Conservation (phyloP, 1,140 invertebrate species). For the Leptoteleia sp. region DNA sequence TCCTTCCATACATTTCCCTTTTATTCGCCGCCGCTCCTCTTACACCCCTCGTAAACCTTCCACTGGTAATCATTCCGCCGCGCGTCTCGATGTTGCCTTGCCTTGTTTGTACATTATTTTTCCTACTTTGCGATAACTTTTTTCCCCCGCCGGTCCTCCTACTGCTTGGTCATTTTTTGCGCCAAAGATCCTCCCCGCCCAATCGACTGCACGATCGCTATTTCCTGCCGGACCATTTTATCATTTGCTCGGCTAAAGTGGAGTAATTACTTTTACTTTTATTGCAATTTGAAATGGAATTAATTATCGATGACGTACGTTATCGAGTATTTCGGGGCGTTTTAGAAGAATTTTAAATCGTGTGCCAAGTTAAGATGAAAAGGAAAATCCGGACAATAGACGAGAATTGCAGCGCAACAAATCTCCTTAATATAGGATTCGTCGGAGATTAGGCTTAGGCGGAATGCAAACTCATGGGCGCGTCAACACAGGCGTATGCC, state of each 20-base stretch:
- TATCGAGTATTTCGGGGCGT: neutral
- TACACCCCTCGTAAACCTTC: conserved; percentile 65
- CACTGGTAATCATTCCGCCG: conserved; percentile 50
- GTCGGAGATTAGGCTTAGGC: conserved; percentile 63
- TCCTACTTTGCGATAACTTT: conserved; percentile 51
- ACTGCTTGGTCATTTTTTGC: too few species aligned
- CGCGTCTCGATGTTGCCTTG: conserved; percentile 47
- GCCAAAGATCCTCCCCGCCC: too few species aligned
- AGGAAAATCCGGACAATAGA: conserved; percentile 38
- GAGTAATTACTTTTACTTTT: too few species aligned
- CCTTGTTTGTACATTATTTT: conserved; percentile 56
- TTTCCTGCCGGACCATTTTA: too few species aligned
- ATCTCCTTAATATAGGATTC: conserved; percentile 49
- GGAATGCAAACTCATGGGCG: conserved; percentile 52
- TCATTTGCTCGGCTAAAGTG: too few species aligned
- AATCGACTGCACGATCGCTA: too few species aligned
- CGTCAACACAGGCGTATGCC: conserved; percentile 55
- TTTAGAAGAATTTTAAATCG: conserved; percentile 1
- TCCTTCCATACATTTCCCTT: conserved; percentile 81
- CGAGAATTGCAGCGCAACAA: conserved; percentile 41
- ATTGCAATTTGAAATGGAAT: too few species aligned
- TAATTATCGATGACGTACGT: too few species aligned
- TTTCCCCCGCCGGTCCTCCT: too few species aligned
- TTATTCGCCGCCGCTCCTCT: conserved; percentile 73
- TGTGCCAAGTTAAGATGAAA: conserved; percentile 11